These are phyloP conservation scores for Cephus sareptanus DNA, from an alignment of 2,888 invertebrate species.

Conservation along the genomic window DNA sequence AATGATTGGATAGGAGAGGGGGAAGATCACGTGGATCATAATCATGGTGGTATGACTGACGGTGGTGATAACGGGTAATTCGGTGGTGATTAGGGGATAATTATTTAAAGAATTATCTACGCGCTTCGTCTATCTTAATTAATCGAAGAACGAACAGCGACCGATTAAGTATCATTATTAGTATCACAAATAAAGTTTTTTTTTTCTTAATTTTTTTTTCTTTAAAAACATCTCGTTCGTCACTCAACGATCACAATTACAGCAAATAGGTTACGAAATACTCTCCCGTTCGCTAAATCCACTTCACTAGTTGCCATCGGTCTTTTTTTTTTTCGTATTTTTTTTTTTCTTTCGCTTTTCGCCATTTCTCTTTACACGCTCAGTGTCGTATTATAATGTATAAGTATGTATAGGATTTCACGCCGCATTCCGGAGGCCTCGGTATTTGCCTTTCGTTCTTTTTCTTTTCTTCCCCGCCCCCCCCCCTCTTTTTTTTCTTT, in stretches of 20 bases:
- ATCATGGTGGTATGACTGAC: too few species aligned
- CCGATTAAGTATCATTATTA: conserved; percentile 15
- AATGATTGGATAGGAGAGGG: background rate
- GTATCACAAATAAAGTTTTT: conserved; percentile 18
- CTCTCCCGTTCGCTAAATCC: background rate
- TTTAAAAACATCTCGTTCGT: conserved; percentile 1
- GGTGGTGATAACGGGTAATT: background rate
- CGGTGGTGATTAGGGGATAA: background rate
- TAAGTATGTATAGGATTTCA: too few species aligned
- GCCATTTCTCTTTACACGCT: background rate
- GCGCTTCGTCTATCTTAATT: conserved; percentile 4
- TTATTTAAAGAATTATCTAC: background rate
- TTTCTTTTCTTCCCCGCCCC: background rate
- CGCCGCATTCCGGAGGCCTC: background rate
- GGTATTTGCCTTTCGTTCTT: conserved; percentile 15
- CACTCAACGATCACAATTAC: conserved; percentile 10
- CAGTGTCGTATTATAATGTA: too few species aligned
- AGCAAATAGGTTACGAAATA: conserved; percentile 12
- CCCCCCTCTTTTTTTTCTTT: conserved; percentile 31
- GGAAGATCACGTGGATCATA: too few species aligned
- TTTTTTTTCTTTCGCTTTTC: background rate
- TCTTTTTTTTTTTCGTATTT: background rate
- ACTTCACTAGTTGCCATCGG: too few species aligned
- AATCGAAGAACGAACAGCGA: conserved; percentile 17
- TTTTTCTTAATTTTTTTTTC: conserved; percentile 7